These are phyloP conservation scores for Diarsia dahlii DNA, from an alignment of 2,888 invertebrate genomes.

Conservation along the genomic window DNA sequence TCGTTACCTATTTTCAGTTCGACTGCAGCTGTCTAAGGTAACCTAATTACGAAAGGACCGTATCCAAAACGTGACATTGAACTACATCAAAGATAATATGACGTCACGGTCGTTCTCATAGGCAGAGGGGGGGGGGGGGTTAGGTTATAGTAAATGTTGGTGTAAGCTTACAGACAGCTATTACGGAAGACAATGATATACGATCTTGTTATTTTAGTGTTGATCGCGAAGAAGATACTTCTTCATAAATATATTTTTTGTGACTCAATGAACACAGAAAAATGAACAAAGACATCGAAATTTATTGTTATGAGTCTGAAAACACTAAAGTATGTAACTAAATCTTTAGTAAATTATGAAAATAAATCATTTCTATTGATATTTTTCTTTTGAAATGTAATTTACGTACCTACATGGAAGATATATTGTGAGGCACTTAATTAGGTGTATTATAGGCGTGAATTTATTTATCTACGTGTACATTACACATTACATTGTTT, in stretches of 20 bases:
- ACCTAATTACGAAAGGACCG: background rate
- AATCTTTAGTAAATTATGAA: background rate
- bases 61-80: slow-evolving; percentile 51
- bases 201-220: slow-evolving; percentile 42
- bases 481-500: background rate
- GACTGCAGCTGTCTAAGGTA: background rate
- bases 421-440: background rate
- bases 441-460: background rate
- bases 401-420: background rate
- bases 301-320: slow-evolving; percentile 6
- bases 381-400: background rate
- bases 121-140: background rate
- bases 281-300: background rate
- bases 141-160: slow-evolving; percentile 45
- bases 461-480: background rate
- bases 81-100: slow-evolving; percentile 21
- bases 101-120: slow-evolving; percentile 53
- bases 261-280: background rate
- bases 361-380: slow-evolving; percentile 14
- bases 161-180: slow-evolving; percentile 48
- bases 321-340: background rate
- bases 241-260: slow-evolving; percentile 11
- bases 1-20: too few species aligned
- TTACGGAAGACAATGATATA: slow-evolving; percentile 52
- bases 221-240: slow-evolving; percentile 14